phyloP scores from a whole-genome alignment of 2,113 vertebrate genomes.

The Aramus guarauna region DNA sequence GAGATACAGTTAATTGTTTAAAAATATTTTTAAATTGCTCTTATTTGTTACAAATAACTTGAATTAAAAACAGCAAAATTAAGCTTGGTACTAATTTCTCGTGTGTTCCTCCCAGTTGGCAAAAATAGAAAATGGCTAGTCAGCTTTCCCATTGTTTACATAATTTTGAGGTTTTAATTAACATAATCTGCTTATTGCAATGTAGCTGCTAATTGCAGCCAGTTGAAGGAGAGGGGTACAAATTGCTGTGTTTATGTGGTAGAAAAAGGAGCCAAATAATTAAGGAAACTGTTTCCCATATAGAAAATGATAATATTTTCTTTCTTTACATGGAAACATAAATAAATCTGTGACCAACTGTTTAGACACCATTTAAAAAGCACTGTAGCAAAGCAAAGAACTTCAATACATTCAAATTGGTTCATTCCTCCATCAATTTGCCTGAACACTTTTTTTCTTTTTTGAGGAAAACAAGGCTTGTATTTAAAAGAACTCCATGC shows the following conservation, averaged over 20 bases:
- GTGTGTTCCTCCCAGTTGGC: conserved; percentile 49
- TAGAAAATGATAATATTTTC: conserved; percentile 56
- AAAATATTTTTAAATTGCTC: background rate
- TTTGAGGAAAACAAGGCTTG: background rate
- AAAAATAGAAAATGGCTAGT: conserved; percentile 67
- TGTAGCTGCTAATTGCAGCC: conserved; percentile 65
- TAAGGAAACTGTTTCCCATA: conserved; percentile 53
- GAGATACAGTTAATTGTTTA: background rate
- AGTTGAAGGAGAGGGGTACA: conserved; percentile 64
- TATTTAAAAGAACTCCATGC: background rate
- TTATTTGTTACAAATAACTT: conserved; percentile 45
- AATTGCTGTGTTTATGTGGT: conserved; percentile 62
- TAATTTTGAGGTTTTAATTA: conserved; percentile 67
- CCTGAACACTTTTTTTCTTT: background rate
- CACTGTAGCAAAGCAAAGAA: conserved; percentile 1
- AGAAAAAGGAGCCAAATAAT: conserved; percentile 66
- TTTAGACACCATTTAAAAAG: conserved; percentile 43
- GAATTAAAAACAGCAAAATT: conserved; percentile 43
- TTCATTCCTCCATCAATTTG: conserved; percentile 40
- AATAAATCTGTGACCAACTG: conserved; percentile 64
- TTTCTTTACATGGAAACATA: conserved; percentile 34
- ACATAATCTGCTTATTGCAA: conserved; percentile 66
- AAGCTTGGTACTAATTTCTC: conserved; percentile 46
- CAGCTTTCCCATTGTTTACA: conserved; percentile 67
- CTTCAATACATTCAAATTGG: conserved; percentile 5